Evolutionary conservation across 2,113 vertebrate species (phyloP).

Genomic region (Esox niger): DNA sequence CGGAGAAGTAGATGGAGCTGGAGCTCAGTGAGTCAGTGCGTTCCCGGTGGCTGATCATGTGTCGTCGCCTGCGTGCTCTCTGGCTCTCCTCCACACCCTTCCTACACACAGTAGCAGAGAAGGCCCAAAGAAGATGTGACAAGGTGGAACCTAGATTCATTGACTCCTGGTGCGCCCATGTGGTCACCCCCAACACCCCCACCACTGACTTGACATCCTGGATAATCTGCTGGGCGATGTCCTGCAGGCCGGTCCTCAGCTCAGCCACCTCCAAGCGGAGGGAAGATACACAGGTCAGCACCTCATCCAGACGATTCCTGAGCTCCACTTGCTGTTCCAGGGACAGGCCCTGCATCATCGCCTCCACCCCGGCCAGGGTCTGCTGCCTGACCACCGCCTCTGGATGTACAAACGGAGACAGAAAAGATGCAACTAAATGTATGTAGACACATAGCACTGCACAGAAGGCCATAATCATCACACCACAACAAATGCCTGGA

Average conservation of each 20-base stretch:
- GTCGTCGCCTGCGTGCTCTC: slow-evolving; percentile 70
- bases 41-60: slow-evolving; percentile 73
- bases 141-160: not conserved
- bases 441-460: not conserved
- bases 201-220: slow-evolving; percentile 84
- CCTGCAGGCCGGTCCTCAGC: slow-evolving; percentile 78
- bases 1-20: slow-evolving; percentile 92
- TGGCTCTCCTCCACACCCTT: slow-evolving; percentile 85
- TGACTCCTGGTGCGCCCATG: not conserved
- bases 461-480: no score
- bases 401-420: slow-evolving; percentile 19
- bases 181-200: not conserved
- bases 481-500: no score
- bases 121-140: not conserved
- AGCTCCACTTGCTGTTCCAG: slow-evolving; percentile 76
- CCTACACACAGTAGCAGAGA: slow-evolving; percentile 56
- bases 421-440: not conserved
- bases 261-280: slow-evolving; percentile 85
- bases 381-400: slow-evolving; percentile 48
- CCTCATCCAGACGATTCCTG: slow-evolving; percentile 82
- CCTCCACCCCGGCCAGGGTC: slow-evolving; percentile 44
- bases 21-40: slow-evolving; percentile 85
- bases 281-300: slow-evolving; percentile 75
- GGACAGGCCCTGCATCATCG: slow-evolving; percentile 54
- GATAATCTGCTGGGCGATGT: slow-evolving; percentile 80